Conservation (phyloP, 23 tunicate species). For the Oikopleura dioica region DNA sequence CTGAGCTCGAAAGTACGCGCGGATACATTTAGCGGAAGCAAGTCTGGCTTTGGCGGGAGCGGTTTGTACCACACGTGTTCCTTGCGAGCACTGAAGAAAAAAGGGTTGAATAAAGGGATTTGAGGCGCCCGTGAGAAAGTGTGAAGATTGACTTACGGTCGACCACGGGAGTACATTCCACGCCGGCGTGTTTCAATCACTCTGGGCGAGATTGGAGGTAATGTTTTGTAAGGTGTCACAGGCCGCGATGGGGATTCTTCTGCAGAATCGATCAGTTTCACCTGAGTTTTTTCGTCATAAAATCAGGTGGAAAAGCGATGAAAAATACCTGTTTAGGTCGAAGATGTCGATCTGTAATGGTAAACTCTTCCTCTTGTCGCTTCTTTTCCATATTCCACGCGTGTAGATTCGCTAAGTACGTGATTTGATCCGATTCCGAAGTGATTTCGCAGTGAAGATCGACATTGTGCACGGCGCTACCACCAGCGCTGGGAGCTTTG, state of each 20-base stretch:
- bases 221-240: background rate
- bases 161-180: background rate
- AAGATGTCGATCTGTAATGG: background rate
- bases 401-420: background rate
- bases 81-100: background rate
- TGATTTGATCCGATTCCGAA: background rate
- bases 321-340: background rate
- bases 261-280: background rate
- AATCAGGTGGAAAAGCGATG: background rate
- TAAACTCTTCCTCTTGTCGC: constrained; percentile 1
- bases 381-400: constrained; percentile 1
- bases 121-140: too few species aligned
- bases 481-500: background rate
- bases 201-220: background rate
- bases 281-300: background rate
- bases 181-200: background rate
- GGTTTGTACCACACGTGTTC: background rate
- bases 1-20: background rate
- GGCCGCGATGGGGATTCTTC: background rate
- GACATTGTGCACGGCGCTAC: background rate
- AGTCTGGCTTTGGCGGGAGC: constrained; percentile 4
- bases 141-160: too few species aligned
- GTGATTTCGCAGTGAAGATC: background rate
- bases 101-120: too few species aligned
- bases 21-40: background rate